Base-by-base conservation (phyloP, 2,888 invertebrate genomes). In the Nephrotoma flavescens region DNA sequence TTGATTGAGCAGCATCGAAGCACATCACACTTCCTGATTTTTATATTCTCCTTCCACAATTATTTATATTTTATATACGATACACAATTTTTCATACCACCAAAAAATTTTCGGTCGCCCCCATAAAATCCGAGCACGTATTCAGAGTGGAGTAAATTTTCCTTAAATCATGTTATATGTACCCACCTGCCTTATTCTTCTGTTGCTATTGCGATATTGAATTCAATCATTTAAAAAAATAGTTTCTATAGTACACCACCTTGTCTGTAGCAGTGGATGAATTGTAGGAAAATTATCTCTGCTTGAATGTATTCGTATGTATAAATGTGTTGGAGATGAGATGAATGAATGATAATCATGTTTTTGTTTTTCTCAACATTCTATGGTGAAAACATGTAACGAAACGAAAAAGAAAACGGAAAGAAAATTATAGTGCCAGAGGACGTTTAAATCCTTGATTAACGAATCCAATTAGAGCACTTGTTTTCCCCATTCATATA, bases 401-500 rank as follows among this genome's bases (percentile, higher is more conserved):
- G 71, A 84, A 84, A 84, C 15, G 42, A 84, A 84, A 84, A 84
- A 42, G 42, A 84, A 84, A 84, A 84, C 84, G 84, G 42, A 42
- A 84, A 84, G 84, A 86, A 47, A 45, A 86, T 86, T 45, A 89
- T 88, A 89, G 89, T 88, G 89, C 88, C 89, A 89, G 88, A 89
- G 89, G 88, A 89, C 89, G 89, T 88, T 89, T 89, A 89, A 89
- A 89, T 89, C 89, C 89, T 89, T 89, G 89, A 89, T 89, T 89
- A 89, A 89, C 89, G 89, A 89, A 89, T 89, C 89, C 89, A 89
- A 89, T 89, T 89, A 89, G 89, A 88, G 88, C 88, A 88, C 89
- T 89, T 89, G 89, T 89, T 89, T 88, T 88, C 84, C 71, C 71
- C 41, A 84, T 84, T 84, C 42, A 84, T 42, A 84, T 83, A 83